Evolutionary conservation across 1,140 invertebrate species (phyloP).

Genomic region (Anastatus disparis): DNA sequence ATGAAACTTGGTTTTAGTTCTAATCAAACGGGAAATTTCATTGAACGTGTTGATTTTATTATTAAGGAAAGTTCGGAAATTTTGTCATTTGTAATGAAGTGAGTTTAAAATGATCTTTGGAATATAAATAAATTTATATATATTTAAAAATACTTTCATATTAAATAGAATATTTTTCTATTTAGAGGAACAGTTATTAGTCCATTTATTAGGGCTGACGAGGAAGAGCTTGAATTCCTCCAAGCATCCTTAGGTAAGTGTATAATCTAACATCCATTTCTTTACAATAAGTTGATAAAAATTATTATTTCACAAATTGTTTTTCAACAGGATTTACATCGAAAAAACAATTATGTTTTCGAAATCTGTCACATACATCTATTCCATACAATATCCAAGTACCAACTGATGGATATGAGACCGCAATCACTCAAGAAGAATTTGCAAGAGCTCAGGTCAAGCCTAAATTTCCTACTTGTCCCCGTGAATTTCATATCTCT

Average conservation of each 20-base stretch:
- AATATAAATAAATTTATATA: not conserved
- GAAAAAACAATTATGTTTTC: slow-evolving; percentile 46
- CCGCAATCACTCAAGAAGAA: slow-evolving; percentile 49
- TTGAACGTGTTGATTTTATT: slow-evolving; percentile 56
- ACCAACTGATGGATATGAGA: slow-evolving; percentile 53
- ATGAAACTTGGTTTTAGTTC: slow-evolving; percentile 54
- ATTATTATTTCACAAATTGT: not conserved
- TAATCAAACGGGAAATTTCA: slow-evolving; percentile 53
- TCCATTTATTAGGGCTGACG: slow-evolving; percentile 61
- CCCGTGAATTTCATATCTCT: slow-evolving; percentile 54
- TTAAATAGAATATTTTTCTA: not conserved
- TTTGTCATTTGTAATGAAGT: slow-evolving; percentile 55
- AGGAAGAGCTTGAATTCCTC: slow-evolving; percentile 57
- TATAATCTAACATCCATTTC: no score
- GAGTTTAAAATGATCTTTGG: not conserved
- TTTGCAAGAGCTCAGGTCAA: slow-evolving; percentile 48
- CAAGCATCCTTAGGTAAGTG: slow-evolving; percentile 55
- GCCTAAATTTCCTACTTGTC: slow-evolving; percentile 46
- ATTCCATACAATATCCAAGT: slow-evolving; percentile 52
- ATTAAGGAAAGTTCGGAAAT: slow-evolving; percentile 55
- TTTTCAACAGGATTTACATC: slow-evolving; percentile 50
- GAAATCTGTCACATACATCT: slow-evolving; percentile 54
- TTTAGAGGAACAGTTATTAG: slow-evolving; percentile 61
- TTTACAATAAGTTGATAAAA: not conserved
- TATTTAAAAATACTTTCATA: not conserved